Evolutionary conservation across 2,113 vertebrate species (phyloP).

Genomic region (Carassius carassius): DNA sequence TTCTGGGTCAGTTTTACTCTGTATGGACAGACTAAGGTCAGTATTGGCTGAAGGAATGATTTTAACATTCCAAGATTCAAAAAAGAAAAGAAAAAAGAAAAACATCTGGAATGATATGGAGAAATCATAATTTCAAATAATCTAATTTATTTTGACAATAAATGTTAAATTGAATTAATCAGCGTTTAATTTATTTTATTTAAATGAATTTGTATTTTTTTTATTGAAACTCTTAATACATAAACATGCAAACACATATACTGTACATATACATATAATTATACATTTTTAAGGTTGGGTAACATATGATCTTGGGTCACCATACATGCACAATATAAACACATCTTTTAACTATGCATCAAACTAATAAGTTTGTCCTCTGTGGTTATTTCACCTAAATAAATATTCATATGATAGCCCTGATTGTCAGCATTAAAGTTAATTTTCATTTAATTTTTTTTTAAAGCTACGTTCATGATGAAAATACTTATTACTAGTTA

Average conservation of each 20-base stretch:
- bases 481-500: no score
- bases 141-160: neutral
- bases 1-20: slow-evolving; percentile 9
- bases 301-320: no score
- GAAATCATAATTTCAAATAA: neutral
- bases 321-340: no score
- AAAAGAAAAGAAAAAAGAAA: neutral
- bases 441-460: no score
- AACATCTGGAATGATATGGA: neutral
- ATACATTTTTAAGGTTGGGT: neutral
- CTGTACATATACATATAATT: neutral
- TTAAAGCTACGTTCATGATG: no score
- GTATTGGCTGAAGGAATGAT: neutral
- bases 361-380: no score
- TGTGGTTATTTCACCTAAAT: no score
- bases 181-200: neutral
- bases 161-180: neutral
- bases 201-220: neutral
- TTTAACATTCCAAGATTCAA: neutral
- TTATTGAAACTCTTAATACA: neutral
- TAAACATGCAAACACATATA: neutral
- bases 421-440: neutral
- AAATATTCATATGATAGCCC: neutral
- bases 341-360: no score
- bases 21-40: no score